These are phyloP conservation scores for Laterallus jamaicensis DNA, from an alignment of 2,113 vertebrate genomes.

Conservation along the genomic window DNA sequence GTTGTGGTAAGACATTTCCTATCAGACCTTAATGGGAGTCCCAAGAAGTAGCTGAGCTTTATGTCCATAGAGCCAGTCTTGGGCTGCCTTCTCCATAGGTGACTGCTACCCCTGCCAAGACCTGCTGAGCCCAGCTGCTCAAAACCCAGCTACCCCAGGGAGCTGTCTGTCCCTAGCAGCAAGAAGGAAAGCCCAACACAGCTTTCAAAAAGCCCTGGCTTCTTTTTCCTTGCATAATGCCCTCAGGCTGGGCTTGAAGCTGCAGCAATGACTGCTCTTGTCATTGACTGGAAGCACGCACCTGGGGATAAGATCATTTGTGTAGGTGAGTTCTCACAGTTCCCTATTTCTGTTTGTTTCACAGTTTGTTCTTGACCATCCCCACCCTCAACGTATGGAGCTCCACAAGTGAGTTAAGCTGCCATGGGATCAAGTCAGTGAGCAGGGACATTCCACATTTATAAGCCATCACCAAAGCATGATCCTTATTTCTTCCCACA, in stretches of 20 bases:
- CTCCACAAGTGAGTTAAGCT: not conserved
- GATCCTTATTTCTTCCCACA: not conserved
- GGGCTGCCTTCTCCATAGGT: not conserved
- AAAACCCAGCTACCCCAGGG: not conserved
- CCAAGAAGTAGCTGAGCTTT: not conserved
- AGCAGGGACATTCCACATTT: not conserved
- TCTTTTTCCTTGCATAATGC: not conserved
- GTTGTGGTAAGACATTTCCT: not conserved
- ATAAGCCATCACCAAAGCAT: not conserved
- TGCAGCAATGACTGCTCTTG: not conserved
- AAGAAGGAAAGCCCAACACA: not conserved
- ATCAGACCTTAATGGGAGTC: not conserved
- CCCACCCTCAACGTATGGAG: accelerated
- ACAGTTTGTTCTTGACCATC: not conserved
- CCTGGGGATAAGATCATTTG: not conserved
- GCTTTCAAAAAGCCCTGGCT: not conserved
- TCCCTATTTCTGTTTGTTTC: not conserved
- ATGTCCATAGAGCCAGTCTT: not conserved
- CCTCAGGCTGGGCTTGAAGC: not conserved
- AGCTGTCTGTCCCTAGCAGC: not conserved
- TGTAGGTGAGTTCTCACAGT: not conserved
- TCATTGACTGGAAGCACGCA: not conserved
- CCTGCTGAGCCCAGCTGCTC: not conserved
- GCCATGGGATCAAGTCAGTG: not conserved
- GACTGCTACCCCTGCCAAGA: not conserved